Percentiles rank a stretch among this genome's conserved stretches.
phyloP scores from a whole-genome alignment of 2,797 vertebrate species.

The Passerculus sandwichensis region DNA sequence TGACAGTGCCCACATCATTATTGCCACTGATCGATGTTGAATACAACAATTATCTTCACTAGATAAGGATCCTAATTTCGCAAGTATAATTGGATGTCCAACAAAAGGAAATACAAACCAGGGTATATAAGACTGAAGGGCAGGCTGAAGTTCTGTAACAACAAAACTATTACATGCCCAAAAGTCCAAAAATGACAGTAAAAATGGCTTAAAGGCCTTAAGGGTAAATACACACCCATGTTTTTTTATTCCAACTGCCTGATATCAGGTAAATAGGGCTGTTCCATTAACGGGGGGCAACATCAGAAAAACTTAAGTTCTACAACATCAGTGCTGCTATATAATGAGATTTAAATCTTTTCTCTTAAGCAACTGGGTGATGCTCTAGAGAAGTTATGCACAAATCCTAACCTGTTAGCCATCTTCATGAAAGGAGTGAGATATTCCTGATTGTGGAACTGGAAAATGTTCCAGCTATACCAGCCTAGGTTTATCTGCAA shows the following conservation, averaged over 20 bases:
- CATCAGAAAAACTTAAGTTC: background rate
- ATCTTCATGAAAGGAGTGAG: background rate
- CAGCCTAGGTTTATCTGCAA: background rate
- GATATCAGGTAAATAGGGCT: background rate
- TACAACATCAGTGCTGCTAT: background rate
- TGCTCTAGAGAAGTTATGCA: background rate
- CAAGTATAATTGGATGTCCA: conserved; percentile 50
- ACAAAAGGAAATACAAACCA: conserved; percentile 21
- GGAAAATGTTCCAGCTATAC: background rate
- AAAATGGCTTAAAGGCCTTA: background rate
- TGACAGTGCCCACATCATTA: conserved; percentile 15
- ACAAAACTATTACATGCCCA: background rate
- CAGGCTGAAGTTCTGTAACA: conserved; percentile 1
- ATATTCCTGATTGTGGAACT: background rate
- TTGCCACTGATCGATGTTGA: conserved; percentile 33
- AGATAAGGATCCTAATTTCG: conserved; percentile 63
- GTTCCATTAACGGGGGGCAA: background rate
- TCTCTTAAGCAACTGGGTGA: background rate
- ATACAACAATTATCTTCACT: conserved; percentile 55
- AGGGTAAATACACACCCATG: background rate
- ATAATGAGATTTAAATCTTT: background rate
- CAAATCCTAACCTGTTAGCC: background rate
- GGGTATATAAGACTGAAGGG: background rate
- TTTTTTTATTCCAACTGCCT: background rate
- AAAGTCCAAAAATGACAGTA: background rate